Evolutionary conservation across 2,113 vertebrate species (phyloP), one percentile per base, ranked within the genome.

Genomic region (Camelus dromedarius): DNA sequence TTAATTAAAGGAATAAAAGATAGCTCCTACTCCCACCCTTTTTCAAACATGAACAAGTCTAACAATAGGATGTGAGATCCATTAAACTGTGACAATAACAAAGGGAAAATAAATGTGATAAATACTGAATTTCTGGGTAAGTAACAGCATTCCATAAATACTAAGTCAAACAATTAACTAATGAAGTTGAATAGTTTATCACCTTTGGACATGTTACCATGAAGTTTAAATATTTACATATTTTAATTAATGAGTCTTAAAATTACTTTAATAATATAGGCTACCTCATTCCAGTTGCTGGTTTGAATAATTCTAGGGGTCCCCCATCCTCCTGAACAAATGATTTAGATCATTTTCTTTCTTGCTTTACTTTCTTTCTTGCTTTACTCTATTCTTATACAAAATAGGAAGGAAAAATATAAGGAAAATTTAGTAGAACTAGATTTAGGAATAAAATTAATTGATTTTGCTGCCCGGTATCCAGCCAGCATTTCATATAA

Each of bases 1-100:
- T 69, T 93, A 84, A 97, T 96, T 85, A 96, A 95, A 90, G 73
- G 73, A 92, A 91, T 96, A 96, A 96, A 89, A 95, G 38, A 92
- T 56, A 83, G 30, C 20, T 66, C 18, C 7, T 58, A 52, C 35
- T 30, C 30, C 67, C 42, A 38, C 8, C 20, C 11, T 60, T 52
- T 91, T 60, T 66, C 20, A 26, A 83, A 60, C 48, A 95, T 92
- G 95, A 94, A 77, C 90, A 89, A 94, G 88, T 20, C 48, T 77
- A 52, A 62, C 56, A 87, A 79, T n/a, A 58, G 62, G 28, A 75
- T 46, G 30, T 58, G 84, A 67, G 79, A 92, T 79, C 97, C 91
- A 92, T 98, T 98, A 97, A 94, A 96, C 96, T 81, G 10, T 69
- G 94, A 92, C 82, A 54, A 67, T 80, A 89, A 91, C 80, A 89